These are phyloP conservation scores for Phaedon cochleariae DNA, from an alignment of 2,888 invertebrate genomes.

Conservation along the genomic window DNA sequence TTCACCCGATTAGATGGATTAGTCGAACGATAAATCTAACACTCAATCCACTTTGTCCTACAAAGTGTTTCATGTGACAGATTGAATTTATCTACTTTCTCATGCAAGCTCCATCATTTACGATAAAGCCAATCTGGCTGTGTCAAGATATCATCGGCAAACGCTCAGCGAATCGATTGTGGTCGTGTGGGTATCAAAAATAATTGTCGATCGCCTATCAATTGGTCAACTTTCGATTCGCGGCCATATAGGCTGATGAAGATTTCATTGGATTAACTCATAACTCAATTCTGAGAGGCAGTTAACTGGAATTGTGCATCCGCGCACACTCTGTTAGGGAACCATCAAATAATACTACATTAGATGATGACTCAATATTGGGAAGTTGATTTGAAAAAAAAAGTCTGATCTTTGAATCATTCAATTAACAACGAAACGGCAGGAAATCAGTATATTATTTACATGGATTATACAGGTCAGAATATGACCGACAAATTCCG, in stretches of 20 bases:
- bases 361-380: too few relatives aligned
- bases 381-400: too few relatives aligned
- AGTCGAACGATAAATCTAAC: slow-evolving; percentile 38
- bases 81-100: slow-evolving; percentile 35
- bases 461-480: too few relatives aligned
- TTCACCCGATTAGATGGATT: slow-evolving; percentile 35
- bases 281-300: not conserved
- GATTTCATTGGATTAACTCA: not conserved
- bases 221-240: not conserved
- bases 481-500: too few relatives aligned
- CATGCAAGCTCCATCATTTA: slow-evolving; percentile 31
- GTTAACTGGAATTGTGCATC: not conserved
- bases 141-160: slow-evolving; percentile 4
- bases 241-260: not conserved
- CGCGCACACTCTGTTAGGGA: not conserved
- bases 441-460: too few relatives aligned
- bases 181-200: not conserved
- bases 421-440: too few relatives aligned
- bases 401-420: too few relatives aligned
- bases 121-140: slow-evolving; percentile 1
- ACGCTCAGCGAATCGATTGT: not conserved
- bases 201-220: not conserved
- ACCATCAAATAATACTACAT: too few relatives aligned
- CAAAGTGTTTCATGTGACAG: slow-evolving; percentile 33
- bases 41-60: slow-evolving; percentile 37